Conservation (phyloP, 1,140 invertebrate genomes). For the Drosophila yakuba region DNA sequence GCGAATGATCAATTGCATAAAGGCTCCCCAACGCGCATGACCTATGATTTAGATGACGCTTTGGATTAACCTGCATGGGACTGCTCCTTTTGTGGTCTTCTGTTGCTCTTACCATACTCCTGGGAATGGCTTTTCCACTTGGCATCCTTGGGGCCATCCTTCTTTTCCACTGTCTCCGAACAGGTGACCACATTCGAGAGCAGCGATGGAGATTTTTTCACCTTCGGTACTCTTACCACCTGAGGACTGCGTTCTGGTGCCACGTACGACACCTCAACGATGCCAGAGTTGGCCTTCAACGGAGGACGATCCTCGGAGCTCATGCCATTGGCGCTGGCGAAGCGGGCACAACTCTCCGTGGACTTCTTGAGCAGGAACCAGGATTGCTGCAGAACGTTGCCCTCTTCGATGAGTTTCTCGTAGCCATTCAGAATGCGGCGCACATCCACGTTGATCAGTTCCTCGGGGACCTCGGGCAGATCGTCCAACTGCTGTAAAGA, state of each 20-base stretch:
- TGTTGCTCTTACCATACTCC: constrained; percentile 12
- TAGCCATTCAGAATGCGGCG: constrained; percentile 55
- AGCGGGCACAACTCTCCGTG: constrained; percentile 53
- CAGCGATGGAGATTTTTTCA: not conserved
- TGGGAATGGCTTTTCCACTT: not conserved
- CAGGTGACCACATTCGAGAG: not conserved
- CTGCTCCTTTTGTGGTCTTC: not conserved
- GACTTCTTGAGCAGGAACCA: constrained; percentile 60
- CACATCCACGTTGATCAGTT: constrained; percentile 62
- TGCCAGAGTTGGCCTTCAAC: not conserved
- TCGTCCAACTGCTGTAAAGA: constrained; percentile 38
- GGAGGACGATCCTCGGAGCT: constrained; percentile 1
- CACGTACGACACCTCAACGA: not conserved
- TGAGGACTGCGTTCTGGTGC: not conserved
- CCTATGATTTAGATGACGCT: constrained; percentile 27
- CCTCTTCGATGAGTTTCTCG: constrained; percentile 60
- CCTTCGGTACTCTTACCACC: not conserved
- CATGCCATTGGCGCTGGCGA: constrained; percentile 11
- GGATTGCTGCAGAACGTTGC: constrained; percentile 49
- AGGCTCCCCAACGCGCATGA: constrained; percentile 23
- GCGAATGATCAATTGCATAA: constrained; percentile 53
- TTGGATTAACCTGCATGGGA: constrained; percentile 27
- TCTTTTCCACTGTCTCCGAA: not conserved
- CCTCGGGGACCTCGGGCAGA: constrained; percentile 50
- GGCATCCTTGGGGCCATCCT: not conserved